Base-by-base conservation (phyloP, 1,140 invertebrate species). In the Galleria mellonella region DNA sequence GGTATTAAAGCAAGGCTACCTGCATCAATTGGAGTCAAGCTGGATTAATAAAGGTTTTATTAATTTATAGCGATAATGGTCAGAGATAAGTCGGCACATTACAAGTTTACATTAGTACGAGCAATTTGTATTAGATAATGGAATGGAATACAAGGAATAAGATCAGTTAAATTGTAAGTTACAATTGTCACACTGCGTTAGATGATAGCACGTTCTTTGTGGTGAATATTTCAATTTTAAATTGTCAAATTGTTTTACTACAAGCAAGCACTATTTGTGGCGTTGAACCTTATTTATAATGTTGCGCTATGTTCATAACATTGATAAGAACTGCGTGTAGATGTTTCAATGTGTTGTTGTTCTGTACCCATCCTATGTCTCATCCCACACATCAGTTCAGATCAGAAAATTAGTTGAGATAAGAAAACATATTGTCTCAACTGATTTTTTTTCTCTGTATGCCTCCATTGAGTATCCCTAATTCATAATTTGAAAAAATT, bases 221-320 rank as follows among this genome's bases (percentile, higher is more conserved):
- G 23, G 46, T 49, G 30, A 51, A 36, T 43, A 15, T 29, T 49
- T 31, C 45, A 47, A 30, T 41, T 43, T 29, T 40, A 48, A 64
- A 64, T 67, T 66, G 60, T 51, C 59, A 66, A 60, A 61, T 61
- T 62, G 65, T 65, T 53, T 66, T 44, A 51, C 53, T 47, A 58
- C 59, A 48, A 44, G 62, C 50, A 53, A 41, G 47, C 33, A 14
- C 12, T 14, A 10, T 35, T 37, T n/a, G 35, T 17, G 35, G 2
- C 32, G 12, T 35, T 35, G 32, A 35, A 14, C 32, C 13, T 14
- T 35, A 35, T 14, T 14, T 11, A 23, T 23, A 23, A 23, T 23
- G 2, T 6, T 23, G 17, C 17, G 17, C 2, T 23, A 3, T 23
- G 17, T 23, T 23, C 17, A 23, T 3, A 6, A 23, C 2, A 23